These are phyloP conservation scores for Patella ulyssiponensis DNA, from an alignment of 2,888 invertebrate genomes.

Conservation along the genomic window DNA sequence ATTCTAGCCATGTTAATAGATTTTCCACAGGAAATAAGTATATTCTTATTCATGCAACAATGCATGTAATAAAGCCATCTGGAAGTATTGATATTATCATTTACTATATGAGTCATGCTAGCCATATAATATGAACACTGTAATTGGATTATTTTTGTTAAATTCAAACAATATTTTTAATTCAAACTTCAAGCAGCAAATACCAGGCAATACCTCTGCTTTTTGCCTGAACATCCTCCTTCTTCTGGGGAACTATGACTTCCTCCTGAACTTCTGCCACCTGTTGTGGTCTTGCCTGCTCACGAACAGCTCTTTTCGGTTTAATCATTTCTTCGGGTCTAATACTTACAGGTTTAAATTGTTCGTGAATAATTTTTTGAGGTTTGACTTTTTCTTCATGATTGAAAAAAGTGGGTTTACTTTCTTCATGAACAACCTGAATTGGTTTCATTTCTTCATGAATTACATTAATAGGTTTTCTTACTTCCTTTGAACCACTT, in stretches of 20 bases:
- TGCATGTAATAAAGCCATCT: no score
- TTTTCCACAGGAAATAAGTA: no score
- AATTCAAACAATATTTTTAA: no score
- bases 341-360: neutral
- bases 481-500: conserved; percentile 31
- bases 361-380: neutral
- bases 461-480: conserved; percentile 20
- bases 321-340: conserved; percentile 2
- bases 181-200: no score
- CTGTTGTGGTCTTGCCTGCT: neutral
- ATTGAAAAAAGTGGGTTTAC: neutral
- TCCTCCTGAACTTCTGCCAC: neutral
- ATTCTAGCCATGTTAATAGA: no score
- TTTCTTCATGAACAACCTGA: conserved; percentile 42
- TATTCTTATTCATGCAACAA: no score
- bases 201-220: neutral
- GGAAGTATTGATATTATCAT: no score
- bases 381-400: neutral
- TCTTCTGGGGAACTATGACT: neutral
- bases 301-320: neutral
- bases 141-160: no score
- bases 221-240: neutral
- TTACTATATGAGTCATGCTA: no score
- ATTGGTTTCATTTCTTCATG: conserved; percentile 39
- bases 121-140: no score